phyloP scores from a whole-genome alignment of 2,888 invertebrate genomes.

The Ramazzottius varieornatus region DNA sequence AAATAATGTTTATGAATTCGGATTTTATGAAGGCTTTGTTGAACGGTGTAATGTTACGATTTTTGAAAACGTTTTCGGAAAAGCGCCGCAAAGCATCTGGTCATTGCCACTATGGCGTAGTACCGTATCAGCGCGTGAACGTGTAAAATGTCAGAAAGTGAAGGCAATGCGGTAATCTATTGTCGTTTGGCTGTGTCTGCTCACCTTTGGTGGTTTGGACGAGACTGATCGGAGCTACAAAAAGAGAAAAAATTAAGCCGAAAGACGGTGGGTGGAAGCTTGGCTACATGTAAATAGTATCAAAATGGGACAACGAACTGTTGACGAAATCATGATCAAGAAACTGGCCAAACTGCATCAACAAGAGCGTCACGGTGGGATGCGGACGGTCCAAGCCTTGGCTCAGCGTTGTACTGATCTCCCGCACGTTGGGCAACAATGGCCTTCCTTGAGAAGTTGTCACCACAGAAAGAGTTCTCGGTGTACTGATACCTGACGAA shows the following conservation, averaged over 20 bases:
- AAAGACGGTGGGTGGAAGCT: not conserved
- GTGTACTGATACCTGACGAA: not conserved
- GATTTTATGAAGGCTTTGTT: no score
- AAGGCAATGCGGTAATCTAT: no score
- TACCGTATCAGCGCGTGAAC: no score
- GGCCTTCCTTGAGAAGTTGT: not conserved
- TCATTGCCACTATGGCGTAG: no score
- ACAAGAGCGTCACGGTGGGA: not conserved
- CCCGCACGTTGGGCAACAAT: not conserved
- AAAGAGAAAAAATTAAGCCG: not conserved
- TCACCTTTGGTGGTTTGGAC: not conserved
- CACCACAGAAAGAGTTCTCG: not conserved
- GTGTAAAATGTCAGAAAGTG: no score
- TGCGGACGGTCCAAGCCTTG: not conserved
- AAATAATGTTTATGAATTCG: no score
- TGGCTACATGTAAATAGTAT: not conserved
- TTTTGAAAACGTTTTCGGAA: no score
- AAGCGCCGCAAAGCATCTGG: no score
- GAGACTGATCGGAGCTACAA: not conserved
- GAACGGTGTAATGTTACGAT: no score
- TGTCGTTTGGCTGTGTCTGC: no score
- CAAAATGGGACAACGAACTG: not conserved
- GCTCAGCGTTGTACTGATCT: conserved; percentile 1
- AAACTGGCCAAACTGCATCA: not conserved
- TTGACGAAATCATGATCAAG: conserved; percentile 3